Conservation (phyloP, 92 coral and sea anemone genomes). For the Blastomussa wellsi region DNA sequence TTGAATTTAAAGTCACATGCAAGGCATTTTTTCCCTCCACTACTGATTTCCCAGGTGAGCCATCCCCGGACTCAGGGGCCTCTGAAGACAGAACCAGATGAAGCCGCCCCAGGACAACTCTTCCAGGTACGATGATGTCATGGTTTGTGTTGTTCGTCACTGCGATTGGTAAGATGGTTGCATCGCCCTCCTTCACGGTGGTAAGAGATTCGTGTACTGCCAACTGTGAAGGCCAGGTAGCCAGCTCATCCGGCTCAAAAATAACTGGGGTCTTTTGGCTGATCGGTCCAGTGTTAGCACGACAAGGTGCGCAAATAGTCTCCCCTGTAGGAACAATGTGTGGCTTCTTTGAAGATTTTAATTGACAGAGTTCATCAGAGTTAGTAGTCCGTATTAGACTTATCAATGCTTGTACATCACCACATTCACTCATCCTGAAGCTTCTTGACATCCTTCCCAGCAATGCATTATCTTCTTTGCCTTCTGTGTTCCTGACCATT, state of each 20-base stretch:
- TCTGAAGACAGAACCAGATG: slow-evolving; percentile 56
- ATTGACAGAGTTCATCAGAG: no score
- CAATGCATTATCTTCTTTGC: slow-evolving; percentile 29
- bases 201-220: no score
- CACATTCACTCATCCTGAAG: slow-evolving; percentile 36
- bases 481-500: slow-evolving; percentile 47
- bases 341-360: slow-evolving; percentile 21
- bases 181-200: no score
- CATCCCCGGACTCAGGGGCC: no score
- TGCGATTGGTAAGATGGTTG: no score
- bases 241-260: slow-evolving; percentile 28
- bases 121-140: slow-evolving; percentile 49
- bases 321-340: slow-evolving; percentile 1
- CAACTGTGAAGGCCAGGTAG: slow-evolving; percentile 38
- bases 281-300: no score
- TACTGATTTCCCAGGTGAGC: no score
- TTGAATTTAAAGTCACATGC: no score
- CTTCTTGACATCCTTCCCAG: slow-evolving; percentile 39
- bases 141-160: slow-evolving; percentile 52
- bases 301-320: neutral
- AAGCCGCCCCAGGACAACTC: slow-evolving; percentile 48
- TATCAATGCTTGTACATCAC: neutral
- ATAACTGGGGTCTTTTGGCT: slow-evolving; percentile 5
- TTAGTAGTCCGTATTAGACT: slow-evolving; percentile 3
- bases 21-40: no score